Percentiles rank a stretch among this genome's conserved stretches.
These are phyloP conservation scores for Halichoeres trimaculatus DNA, from an alignment of 2,113 vertebrate genomes.

Conservation along the genomic window DNA sequence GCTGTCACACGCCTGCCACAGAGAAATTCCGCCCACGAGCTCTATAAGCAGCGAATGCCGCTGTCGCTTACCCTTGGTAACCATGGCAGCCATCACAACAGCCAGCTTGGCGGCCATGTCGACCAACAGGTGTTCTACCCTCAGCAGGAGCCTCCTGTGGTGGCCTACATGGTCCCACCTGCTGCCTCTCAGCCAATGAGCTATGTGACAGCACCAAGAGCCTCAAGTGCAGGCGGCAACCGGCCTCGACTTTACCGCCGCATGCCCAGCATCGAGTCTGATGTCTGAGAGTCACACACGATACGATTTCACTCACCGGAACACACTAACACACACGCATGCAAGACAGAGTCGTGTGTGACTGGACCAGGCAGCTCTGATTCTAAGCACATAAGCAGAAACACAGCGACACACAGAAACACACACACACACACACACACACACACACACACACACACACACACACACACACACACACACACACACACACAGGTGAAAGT, in stretches of 20 bases:
- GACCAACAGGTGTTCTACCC: conserved; percentile 85
- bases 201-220: conserved; percentile 90
- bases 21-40: conserved; percentile 90
- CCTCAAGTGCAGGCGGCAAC: conserved; percentile 95
- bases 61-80: conserved; percentile 86
- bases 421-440: conserved; percentile 33
- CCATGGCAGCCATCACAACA: conserved; percentile 85
- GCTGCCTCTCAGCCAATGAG: conserved; percentile 89
- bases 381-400: conserved; percentile 53
- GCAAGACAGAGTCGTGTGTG: conserved; percentile 58
- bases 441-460: conserved; percentile 31
- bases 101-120: conserved; percentile 71
- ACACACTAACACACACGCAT: conserved; percentile 63
- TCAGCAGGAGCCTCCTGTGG: conserved; percentile 87
- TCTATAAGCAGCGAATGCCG: conserved; percentile 93
- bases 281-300: conserved; percentile 86
- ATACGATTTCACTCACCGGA: conserved; percentile 49
- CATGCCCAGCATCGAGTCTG: conserved; percentile 99
- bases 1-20: conserved; percentile 89
- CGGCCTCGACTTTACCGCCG: conserved; percentile 94
- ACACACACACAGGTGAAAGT: conserved; percentile 32
- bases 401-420: too few species aligned
- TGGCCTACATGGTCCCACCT: conserved; percentile 96
- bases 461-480: conserved; percentile 52
- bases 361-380: conserved; percentile 66